Conservation (phyloP, 2,888 invertebrate species). For the Leptinotarsa peninsularis region DNA sequence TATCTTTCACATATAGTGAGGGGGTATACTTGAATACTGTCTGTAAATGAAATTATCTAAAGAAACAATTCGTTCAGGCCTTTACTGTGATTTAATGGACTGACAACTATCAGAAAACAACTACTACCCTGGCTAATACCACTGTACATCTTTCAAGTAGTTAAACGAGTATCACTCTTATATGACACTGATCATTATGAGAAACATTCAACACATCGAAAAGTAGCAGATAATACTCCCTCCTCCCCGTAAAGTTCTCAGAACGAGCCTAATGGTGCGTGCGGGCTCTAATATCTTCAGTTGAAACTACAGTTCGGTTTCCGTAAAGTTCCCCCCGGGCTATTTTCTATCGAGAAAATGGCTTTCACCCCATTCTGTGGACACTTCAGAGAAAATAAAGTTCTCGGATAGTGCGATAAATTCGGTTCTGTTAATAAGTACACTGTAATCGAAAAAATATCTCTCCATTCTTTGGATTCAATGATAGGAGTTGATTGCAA, state of each 20-base stretch:
- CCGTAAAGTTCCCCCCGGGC: slow-evolving; percentile 18
- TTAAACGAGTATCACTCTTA: too few species aligned
- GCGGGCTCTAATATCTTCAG: background rate
- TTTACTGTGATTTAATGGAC: too few species aligned
- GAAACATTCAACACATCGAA: too few species aligned
- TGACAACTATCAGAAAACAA: too few species aligned
- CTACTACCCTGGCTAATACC: too few species aligned
- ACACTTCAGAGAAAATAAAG: slow-evolving; percentile 28
- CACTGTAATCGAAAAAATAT: slow-evolving; percentile 2
- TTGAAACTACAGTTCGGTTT: slow-evolving; percentile 15
- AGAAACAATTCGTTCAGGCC: too few species aligned
- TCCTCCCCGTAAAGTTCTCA: background rate
- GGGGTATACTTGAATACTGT: too few species aligned
- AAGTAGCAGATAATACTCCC: background rate
- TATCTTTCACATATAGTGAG: too few species aligned
- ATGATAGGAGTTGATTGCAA: background rate
- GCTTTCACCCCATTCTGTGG: slow-evolving; percentile 23
- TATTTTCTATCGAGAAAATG: slow-evolving; percentile 25
- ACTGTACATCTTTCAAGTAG: too few species aligned
- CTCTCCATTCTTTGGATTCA: background rate
- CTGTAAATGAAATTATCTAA: too few species aligned
- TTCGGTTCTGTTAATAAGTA: slow-evolving; percentile 27
- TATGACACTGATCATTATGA: too few species aligned
- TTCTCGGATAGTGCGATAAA: slow-evolving; percentile 33
- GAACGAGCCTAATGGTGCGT: background rate